Evolutionary conservation across 2,113 vertebrate genomes (phyloP), one percentile per base, ranked within the genome.

Genomic region (Coreoperca whiteheadi): DNA sequence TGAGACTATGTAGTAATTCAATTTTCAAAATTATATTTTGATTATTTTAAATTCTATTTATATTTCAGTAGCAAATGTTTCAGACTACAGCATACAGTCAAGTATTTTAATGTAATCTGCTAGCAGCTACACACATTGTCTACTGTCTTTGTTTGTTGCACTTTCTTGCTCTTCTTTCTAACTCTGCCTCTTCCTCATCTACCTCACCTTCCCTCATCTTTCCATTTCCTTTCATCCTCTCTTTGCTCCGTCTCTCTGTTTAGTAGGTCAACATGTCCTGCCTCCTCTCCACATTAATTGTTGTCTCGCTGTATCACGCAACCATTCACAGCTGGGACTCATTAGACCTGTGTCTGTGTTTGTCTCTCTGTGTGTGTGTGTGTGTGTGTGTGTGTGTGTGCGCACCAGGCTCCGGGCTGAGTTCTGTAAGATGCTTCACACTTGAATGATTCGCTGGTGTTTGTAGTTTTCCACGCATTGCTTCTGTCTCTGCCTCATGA

Each of bases 301-400:
- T 89, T 92, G 87, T 91, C 91, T 89, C 76, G 90, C 81, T 89
- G 84, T 91, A 93, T 91, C 92, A 92, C 83, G 86, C 92, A 91
- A 89, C 85, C 85, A 85, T 83, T 83, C 76, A 61, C 92, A 93
- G 90, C 92, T 93, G 92, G 82, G 71, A 83, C 79, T 88, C 81
- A 91, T 94, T 91, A 90, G 84, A 91, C 85, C 68, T 80, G 85
- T 84, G 84, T 84, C 70, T 89, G 82, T 80, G 57, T 88, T 23
- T 82, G 83, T 64, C 23, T 87, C 25, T 41, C 4, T 56, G 81
- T 86, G 70, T 77, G 74, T 74, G 84, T 88, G 66, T 81, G 64
- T 68, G 59, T 88, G 65, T 71, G 20, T 74, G 30, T 83, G 43
- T 72, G 20, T 83, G 59, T 63, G 54, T 25, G 65, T 39, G 75